Evolutionary conservation across 2,888 invertebrate genomes (phyloP).

Genomic region (Volucella inflata): DNA sequence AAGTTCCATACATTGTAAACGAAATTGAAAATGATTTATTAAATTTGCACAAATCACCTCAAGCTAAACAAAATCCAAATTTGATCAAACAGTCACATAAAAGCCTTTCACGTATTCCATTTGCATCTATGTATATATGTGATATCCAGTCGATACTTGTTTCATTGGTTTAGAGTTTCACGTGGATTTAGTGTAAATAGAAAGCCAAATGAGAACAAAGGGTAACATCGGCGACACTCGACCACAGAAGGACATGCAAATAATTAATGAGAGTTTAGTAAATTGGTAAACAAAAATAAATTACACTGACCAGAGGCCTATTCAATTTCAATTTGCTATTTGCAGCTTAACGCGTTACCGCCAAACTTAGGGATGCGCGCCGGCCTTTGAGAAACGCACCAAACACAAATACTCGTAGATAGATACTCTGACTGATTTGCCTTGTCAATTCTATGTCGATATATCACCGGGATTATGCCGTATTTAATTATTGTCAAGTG

Average conservation of each 20-base stretch:
- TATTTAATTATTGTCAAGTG: slow-evolving; percentile 14
- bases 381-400: background rate
- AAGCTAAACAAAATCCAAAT: slow-evolving; percentile 31
- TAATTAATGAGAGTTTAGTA: slow-evolving; percentile 50
- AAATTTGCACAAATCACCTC: slow-evolving; percentile 36
- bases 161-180: background rate
- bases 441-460: background rate
- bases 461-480: slow-evolving; percentile 2
- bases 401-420: background rate
- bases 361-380: slow-evolving; percentile 5
- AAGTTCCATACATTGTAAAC: slow-evolving; percentile 2
- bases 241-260: slow-evolving; percentile 52
- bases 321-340: slow-evolving; percentile 52
- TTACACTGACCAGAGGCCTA: slow-evolving; percentile 24
- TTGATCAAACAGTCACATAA: slow-evolving; percentile 31
- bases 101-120: background rate
- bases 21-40: slow-evolving; percentile 46
- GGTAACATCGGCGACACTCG: slow-evolving; percentile 35
- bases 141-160: background rate
- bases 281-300: slow-evolving; percentile 57
- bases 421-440: slow-evolving; percentile 1
- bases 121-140: background rate
- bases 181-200: slow-evolving; percentile 22
- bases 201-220: slow-evolving; percentile 7
- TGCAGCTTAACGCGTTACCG: slow-evolving; percentile 16